phyloP scores from a whole-genome alignment of 2,888 invertebrate genomes.

The Trichogramma evanescens region DNA sequence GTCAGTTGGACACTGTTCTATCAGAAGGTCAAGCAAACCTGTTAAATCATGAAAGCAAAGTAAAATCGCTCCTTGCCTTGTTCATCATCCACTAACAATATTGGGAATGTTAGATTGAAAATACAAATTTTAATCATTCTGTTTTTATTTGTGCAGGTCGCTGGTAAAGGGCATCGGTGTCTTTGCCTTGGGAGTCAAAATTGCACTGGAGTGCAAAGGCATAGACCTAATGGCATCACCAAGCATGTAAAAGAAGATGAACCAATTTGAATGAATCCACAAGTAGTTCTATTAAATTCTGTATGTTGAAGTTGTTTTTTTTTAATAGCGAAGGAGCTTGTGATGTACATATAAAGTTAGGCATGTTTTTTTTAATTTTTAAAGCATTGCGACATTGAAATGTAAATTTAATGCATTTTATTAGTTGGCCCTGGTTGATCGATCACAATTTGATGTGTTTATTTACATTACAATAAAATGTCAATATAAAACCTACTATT shows the following conservation, averaged over 20 bases:
- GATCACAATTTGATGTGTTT: no score
- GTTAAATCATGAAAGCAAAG: not conserved
- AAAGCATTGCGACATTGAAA: not conserved
- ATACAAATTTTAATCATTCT: conserved; percentile 2
- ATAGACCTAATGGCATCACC: conserved; percentile 64
- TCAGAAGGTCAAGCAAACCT: not conserved
- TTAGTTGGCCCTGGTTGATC: no score
- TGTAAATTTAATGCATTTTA: no score
- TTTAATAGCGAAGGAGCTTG: not conserved
- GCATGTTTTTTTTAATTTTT: not conserved
- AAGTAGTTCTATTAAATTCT: not conserved
- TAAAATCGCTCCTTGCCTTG: no score
- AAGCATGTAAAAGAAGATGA: conserved; percentile 3
- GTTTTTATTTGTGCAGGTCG: conserved; percentile 56
- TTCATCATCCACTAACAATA: not conserved
- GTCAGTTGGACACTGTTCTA: not conserved
- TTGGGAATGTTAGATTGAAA: not conserved
- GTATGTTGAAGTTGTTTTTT: not conserved
- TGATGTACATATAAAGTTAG: conserved; percentile 14
- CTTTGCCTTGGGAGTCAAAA: conserved; percentile 68
- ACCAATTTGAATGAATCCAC: not conserved
- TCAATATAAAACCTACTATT: no score
- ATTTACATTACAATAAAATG: no score
- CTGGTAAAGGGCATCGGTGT: conserved; percentile 73
- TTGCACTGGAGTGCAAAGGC: conserved; percentile 72